Percentiles rank a stretch among this genome's conserved stretches.
phyloP scores from a whole-genome alignment of 1,140 invertebrate genomes.

The Papilio aristodemus region DNA sequence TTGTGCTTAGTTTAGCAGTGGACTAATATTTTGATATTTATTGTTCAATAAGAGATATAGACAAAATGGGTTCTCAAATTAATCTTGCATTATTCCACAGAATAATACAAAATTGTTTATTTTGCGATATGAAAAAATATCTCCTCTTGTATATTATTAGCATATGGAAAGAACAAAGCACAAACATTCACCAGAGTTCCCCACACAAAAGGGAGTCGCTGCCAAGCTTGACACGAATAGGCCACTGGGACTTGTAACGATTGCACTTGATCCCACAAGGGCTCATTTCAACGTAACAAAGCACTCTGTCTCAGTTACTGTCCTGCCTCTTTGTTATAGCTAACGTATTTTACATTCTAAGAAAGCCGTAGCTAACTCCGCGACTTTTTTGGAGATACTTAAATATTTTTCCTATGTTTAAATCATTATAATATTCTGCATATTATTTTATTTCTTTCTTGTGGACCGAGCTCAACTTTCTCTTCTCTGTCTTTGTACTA shows the following conservation, averaged over 20 bases:
- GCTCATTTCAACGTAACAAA: constrained; percentile 12
- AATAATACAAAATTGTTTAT: neutral
- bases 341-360: neutral
- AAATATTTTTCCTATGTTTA: no score
- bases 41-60: no score
- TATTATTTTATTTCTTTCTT: no score
- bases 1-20: no score
- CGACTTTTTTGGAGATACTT: no score
- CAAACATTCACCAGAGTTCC: neutral
- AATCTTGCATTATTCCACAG: no score
- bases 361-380: no score
- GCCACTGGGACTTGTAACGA: constrained; percentile 2
- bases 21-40: no score
- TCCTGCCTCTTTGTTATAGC: neutral
- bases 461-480: no score
- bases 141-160: neutral
- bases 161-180: constrained; percentile 1
- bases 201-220: constrained; percentile 4
- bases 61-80: no score
- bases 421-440: no score
- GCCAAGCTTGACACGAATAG: neutral
- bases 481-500: no score
- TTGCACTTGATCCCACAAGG: constrained; percentile 1
- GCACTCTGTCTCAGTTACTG: neutral
- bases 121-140: neutral